Base-by-base conservation (phyloP, 1,140 invertebrate genomes). In the Drosophila lini region DNA sequence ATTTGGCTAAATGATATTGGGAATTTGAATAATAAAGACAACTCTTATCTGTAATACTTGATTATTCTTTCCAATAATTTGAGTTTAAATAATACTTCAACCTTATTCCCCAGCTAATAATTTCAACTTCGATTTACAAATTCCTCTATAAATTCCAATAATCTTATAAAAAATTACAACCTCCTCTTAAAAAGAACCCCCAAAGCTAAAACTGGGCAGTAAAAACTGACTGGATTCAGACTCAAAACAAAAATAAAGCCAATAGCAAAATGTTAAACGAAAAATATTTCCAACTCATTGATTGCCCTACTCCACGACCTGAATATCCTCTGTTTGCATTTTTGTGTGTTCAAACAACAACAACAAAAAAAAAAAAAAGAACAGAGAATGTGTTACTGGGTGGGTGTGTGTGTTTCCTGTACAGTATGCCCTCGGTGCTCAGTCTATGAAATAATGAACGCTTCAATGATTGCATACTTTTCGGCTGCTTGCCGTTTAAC, bases 401-500 rank as follows among this genome's bases (percentile, higher is more conserved):
- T 65, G 53, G 28, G 42, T 76, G 67, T 67, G n/a, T 74, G 48
- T 56, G 41, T 57, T 31, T 31, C 52, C 65, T 67, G 79, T 63
- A 48, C 47, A 58, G 80, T 55, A 59, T 70, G 76, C 64, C 59
- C 74, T 70, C 71, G 69, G 38, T 67, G 78, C 68, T 76, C 68
- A 62, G 85, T 90, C 71, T 90, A 90, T 90, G 85, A 90, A 90
- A 90, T 90, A 90, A 90, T 79, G 85, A 90, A 90, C 88, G 88
- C 88, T 84, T 91, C 82, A 91, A 81, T 88, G 88, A 91, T 84
- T 80, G 84, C 85, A 78, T 73, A 65, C 58, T 89, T 81, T 59
- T 68, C 44, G 75, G 69, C 57, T 78, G 62, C 61, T 74, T 48
- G 47, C 57, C 64, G 31, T 25, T 68, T 58, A 67, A 38, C 47